Base-by-base conservation (phyloP, 2,888 invertebrate species). In the Myopa testacea region DNA sequence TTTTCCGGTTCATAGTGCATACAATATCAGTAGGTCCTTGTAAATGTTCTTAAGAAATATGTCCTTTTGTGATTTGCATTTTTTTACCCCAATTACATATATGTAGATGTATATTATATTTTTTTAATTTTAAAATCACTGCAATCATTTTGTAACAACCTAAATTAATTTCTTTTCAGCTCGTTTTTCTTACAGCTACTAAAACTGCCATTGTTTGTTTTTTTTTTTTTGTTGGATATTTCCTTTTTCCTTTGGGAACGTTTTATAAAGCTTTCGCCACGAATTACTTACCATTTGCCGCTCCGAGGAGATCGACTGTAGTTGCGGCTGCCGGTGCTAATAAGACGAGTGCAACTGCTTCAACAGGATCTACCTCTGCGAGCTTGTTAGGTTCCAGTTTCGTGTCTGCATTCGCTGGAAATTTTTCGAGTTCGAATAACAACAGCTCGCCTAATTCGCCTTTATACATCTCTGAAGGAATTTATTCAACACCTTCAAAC, bases 301-400 rank as follows among this genome's bases (percentile, higher is more conserved):
- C 80, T 75, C 83, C 86, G 83, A 86, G 87, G 87, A 84, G 87
- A 83, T 86, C 86, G 79, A 87, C 87, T 82, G 85, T 85, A 81
- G 84, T 86, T 82, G 86, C 86, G 81, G 79, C 84, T 80, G 83
- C 83, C 82, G 82, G 82, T 79, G 81, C 84, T 79, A 82, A 10
- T 26, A 62, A 82, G 77, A 80, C 80, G 77, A 78, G 80, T 63
- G 75, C 81, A 78, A 74, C 81, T 76, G 77, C 81, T 77, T 74
- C 81, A 70, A 52, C 81, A 71, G 82, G 82, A 81, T 81, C 82
- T 81, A 79, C 81, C 80, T 82, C 83, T 68, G 76, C 80, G 60
- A 80, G 81, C 40, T 81, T 84, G 78, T 78, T 81, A 71, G 81
- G 81, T 73, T 80, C 81, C 50, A 82, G 80, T 76, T 79, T 82